phyloP scores from a whole-genome alignment of 2,113 vertebrate species.

The Lota lota region DNA sequence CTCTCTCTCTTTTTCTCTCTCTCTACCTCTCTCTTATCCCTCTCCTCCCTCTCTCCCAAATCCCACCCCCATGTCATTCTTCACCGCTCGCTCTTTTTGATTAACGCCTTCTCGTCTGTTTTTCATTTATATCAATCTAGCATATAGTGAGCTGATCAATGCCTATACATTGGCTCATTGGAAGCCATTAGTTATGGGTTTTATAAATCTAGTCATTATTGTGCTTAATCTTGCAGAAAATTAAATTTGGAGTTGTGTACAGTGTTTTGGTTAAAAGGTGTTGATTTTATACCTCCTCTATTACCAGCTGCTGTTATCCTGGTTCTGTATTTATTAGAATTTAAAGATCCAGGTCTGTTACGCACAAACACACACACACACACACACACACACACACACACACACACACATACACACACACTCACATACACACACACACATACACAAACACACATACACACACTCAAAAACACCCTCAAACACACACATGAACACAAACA shows the following conservation, averaged over 20 bases:
- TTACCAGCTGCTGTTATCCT: slow-evolving; percentile 53
- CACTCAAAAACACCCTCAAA: background rate
- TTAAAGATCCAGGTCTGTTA: slow-evolving; percentile 8
- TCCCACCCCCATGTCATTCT: slow-evolving; percentile 10
- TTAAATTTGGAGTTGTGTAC: slow-evolving; percentile 83
- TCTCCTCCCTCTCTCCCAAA: slow-evolving; percentile 16
- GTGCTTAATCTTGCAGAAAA: slow-evolving; percentile 86
- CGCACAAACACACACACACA: background rate
- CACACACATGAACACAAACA: slow-evolving; percentile 8
- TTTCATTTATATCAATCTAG: slow-evolving; percentile 60
- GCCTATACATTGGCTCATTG: slow-evolving; percentile 85
- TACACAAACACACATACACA: slow-evolving; percentile 7
- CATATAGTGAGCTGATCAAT: slow-evolving; percentile 81
- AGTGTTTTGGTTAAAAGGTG: slow-evolving; percentile 83
- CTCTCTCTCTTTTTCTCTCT: slow-evolving; percentile 14
- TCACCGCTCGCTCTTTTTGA: slow-evolving; percentile 13
- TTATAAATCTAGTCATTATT: slow-evolving; percentile 90
- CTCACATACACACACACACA: background rate
- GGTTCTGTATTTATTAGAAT: slow-evolving; percentile 41
- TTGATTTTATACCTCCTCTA: slow-evolving; percentile 61
- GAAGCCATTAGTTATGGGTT: slow-evolving; percentile 86
- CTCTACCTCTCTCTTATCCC: slow-evolving; percentile 9
- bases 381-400: slow-evolving; percentile 1
- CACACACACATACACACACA: slow-evolving; percentile 11
- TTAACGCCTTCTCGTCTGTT: slow-evolving; percentile 18